phyloP scores from a whole-genome alignment of 2,113 vertebrate species.

The Grus americana region DNA sequence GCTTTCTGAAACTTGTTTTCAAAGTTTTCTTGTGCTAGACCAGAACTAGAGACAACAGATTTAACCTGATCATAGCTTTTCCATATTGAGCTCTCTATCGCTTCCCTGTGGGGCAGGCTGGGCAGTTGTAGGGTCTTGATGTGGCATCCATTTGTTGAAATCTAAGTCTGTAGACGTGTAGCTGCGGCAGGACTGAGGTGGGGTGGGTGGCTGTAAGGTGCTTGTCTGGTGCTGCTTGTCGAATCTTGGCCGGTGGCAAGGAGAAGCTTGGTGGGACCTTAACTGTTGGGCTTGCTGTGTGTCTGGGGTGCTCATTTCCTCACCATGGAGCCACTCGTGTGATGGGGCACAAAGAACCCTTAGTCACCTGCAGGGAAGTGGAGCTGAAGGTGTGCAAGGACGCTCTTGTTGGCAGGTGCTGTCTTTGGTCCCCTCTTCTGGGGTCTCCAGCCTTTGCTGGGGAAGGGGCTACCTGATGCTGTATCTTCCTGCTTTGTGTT shows the following conservation, averaged over 20 bases:
- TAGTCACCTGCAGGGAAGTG: not conserved
- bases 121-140: no score
- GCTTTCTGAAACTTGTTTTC: not conserved
- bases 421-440: not conserved
- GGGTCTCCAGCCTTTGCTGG: not conserved
- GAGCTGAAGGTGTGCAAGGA: not conserved
- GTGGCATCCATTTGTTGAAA: not conserved
- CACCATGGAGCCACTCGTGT: rapidly evolving
- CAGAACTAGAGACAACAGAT: not conserved
- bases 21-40: not conserved
- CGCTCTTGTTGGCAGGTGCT: not conserved
- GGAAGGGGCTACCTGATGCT: not conserved
- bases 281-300: not conserved
- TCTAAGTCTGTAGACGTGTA: no score
- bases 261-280: not conserved
- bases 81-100: not conserved
- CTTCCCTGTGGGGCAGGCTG: not conserved
- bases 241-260: no score
- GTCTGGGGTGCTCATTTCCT: not conserved
- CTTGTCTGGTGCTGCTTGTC: not conserved
- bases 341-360: not conserved
- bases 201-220: not conserved
- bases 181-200: not conserved
- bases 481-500: not conserved
- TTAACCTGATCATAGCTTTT: not conserved